Evolutionary conservation across 2,888 invertebrate species (phyloP).

Genomic region (Heteropelma amictum): DNA sequence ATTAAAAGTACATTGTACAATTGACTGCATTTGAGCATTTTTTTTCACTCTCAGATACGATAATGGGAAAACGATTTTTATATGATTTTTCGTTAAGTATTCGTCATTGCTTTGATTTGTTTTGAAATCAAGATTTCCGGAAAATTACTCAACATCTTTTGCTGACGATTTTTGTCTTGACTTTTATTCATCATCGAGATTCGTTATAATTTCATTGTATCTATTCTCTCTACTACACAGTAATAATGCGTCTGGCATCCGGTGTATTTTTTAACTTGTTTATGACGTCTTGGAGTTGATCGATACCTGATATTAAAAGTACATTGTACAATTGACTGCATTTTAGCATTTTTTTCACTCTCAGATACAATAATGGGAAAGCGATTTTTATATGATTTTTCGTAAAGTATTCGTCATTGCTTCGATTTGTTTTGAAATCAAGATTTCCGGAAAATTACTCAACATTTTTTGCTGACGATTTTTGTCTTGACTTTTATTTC

Average conservation of each 20-base stretch:
- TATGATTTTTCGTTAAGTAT: neutral
- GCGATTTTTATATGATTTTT: neutral
- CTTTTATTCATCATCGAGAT: neutral
- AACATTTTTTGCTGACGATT: neutral
- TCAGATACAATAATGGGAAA: no score
- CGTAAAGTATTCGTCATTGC: neutral
- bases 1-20: neutral
- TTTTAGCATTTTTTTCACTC: no score
- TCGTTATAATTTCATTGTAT: no score
- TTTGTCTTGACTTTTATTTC: neutral
- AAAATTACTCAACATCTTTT: no score
- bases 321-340: no score
- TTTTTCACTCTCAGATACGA: no score
- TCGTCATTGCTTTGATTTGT: neutral
- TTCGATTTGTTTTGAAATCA: neutral
- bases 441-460: no score
- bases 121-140: no score
- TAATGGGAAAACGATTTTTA: neutral
- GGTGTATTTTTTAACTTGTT: conserved; percentile 89
- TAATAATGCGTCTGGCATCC: conserved; percentile 92
- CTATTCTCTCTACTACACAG: no score
- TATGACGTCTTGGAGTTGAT: conserved; percentile 91
- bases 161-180: neutral
- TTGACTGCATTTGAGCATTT: no score
- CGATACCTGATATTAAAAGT: conserved; percentile 84